Evolutionary conservation across 1,140 invertebrate species (phyloP).

Genomic region (Tetramorium alpestre): DNA sequence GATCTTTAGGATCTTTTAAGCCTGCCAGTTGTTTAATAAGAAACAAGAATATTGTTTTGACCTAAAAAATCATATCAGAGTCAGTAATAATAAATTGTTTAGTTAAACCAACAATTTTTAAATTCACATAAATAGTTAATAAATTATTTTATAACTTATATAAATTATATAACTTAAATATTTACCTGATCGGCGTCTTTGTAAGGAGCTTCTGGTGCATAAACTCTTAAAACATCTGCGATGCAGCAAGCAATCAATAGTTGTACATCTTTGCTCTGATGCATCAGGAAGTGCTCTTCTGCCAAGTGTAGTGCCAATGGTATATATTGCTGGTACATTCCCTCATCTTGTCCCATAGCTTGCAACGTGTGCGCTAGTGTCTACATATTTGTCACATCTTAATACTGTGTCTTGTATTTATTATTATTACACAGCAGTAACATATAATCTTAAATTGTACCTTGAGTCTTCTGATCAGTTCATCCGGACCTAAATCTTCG

Average conservation of each 20-base stretch:
- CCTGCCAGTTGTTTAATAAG: constrained; percentile 97
- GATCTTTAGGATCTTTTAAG: constrained; percentile 97
- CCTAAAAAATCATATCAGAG: constrained; percentile 73
- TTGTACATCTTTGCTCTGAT: constrained; percentile 97
- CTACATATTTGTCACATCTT: constrained; percentile 82
- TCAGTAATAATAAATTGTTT: neutral
- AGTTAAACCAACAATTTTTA: neutral
- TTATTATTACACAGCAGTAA: neutral
- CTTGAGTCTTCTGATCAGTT: constrained; percentile 97
- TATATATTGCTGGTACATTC: constrained; percentile 97
- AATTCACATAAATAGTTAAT: neutral
- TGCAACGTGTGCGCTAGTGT: constrained; percentile 97
- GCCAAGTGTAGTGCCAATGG: constrained; percentile 97
- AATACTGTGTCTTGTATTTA: constrained; percentile 9
- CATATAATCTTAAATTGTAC: constrained; percentile 82
- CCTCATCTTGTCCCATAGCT: constrained; percentile 97
- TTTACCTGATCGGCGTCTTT: constrained; percentile 97
- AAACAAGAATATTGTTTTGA: constrained; percentile 97
- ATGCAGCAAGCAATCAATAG: constrained; percentile 98
- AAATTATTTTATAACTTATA: neutral
- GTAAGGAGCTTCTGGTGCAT: constrained; percentile 99
- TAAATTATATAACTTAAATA: constrained; percentile 61
- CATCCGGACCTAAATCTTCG: constrained; percentile 97
- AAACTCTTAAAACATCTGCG: constrained; percentile 98
- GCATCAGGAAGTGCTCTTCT: constrained; percentile 96